These are phyloP conservation scores for Crax fasciolata DNA, from an alignment of 2,797 vertebrate genomes.

Conservation along the genomic window DNA sequence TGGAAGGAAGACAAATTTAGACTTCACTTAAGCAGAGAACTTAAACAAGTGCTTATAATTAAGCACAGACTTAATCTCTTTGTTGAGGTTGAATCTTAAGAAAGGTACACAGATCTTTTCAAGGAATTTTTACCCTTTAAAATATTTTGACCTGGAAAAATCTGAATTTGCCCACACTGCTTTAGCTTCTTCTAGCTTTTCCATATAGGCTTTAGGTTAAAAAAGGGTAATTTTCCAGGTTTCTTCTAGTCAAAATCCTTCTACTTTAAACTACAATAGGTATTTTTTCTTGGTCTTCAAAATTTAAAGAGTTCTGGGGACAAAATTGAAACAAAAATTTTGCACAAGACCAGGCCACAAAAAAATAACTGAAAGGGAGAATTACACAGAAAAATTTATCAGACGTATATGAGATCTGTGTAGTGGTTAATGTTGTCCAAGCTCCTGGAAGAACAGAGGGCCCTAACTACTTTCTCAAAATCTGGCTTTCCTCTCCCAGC, in stretches of 20 bases:
- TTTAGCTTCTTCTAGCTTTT: background rate
- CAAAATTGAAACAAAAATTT: background rate
- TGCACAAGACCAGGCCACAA: background rate
- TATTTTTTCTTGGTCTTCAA: background rate
- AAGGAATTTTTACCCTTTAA: background rate
- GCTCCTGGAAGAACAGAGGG: background rate
- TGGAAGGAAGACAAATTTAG: background rate
- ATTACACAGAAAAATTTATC: background rate
- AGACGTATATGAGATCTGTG: background rate
- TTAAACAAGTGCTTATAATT: accelerated
- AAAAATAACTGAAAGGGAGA: background rate
- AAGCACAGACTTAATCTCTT: background rate
- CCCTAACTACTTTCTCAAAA: background rate
- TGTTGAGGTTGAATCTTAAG: background rate
- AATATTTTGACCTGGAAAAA: background rate
- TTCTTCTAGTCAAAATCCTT: background rate
- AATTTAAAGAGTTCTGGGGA: background rate
- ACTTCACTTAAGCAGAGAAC: background rate
- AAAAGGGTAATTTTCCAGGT: background rate
- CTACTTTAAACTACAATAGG: background rate
- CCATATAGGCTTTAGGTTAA: background rate
- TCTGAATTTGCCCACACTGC: background rate
- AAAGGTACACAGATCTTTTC: background rate
- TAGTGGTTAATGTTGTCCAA: background rate
- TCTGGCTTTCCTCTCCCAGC: background rate